Percentiles rank a stretch among this genome's conserved stretches.
phyloP scores from a whole-genome alignment of 2,888 invertebrate genomes.

The Agriopis leucophaearia region DNA sequence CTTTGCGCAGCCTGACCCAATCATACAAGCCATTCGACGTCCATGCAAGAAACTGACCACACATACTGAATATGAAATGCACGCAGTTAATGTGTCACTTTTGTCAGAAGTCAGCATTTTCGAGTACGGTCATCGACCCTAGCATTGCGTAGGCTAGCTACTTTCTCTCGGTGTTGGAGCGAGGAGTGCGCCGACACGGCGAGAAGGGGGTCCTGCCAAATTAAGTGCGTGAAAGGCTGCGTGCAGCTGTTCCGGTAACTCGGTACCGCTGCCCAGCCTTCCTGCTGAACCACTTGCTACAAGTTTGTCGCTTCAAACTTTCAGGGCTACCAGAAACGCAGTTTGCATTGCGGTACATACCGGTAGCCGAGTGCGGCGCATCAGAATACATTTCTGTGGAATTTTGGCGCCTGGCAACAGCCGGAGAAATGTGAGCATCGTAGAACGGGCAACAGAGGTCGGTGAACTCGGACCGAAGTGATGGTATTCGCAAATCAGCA shows the following conservation, averaged over 20 bases:
- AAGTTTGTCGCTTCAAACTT: conserved; percentile 43
- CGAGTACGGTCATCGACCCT: conserved; percentile 84
- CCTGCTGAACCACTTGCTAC: conserved; percentile 52
- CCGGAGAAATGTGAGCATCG: conserved; percentile 56
- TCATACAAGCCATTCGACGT: conserved; percentile 71
- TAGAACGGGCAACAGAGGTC: conserved; percentile 67
- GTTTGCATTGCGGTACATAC: conserved; percentile 32
- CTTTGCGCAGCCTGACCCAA: conserved; percentile 66
- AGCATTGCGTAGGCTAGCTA: conserved; percentile 85
- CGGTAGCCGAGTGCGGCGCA: conserved; percentile 28
- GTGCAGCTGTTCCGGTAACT: conserved; percentile 70
- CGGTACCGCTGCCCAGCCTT: conserved; percentile 53
- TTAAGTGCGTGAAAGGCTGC: conserved; percentile 85
- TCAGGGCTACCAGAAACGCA: conserved; percentile 19
- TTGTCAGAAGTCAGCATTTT: conserved; percentile 84
- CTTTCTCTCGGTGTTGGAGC: conserved; percentile 80
- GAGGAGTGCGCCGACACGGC: conserved; percentile 68
- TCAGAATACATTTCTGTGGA: conserved; percentile 37
- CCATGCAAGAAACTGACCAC: conserved; percentile 81
- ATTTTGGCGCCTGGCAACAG: conserved; percentile 52
- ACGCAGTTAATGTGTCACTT: conserved; percentile 83
- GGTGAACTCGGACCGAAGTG: conserved; percentile 65
- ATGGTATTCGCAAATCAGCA: conserved; percentile 67
- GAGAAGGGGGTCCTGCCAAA: conserved; percentile 84
- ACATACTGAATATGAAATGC: conserved; percentile 83